A percentile compares a stretch with the other conserved stretches of the same genome.
Conservation (phyloP, 2,797 vertebrate genomes). For the Gallinago nigripennis region DNA sequence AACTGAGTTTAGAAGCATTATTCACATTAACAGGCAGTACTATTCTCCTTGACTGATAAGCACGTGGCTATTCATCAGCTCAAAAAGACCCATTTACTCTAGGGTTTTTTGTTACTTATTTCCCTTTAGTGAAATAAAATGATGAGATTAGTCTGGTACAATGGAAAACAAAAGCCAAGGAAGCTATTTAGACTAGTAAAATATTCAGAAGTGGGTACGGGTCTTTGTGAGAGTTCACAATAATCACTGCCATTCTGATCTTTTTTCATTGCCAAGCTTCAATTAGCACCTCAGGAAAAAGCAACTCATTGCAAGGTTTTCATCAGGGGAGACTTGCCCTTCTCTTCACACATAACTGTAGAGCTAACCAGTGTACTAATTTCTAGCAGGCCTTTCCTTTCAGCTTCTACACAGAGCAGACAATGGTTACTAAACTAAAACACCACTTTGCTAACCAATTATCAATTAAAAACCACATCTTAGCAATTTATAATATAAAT, state of each 20-base stretch:
- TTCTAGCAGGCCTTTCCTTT: not conserved
- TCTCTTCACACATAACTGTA: not conserved
- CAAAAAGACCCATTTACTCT: not conserved
- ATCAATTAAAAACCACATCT: not conserved
- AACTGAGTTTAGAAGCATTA: not conserved
- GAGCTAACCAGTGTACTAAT: not conserved
- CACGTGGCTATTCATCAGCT: not conserved
- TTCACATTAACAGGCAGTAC: not conserved
- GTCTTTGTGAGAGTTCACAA: not conserved
- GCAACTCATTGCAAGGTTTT: not conserved
- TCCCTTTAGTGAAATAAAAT: not conserved
- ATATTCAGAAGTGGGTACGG: not conserved
- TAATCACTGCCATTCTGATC: not conserved
- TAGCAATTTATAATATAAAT: not conserved
- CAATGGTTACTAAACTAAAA: not conserved
- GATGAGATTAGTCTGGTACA: not conserved
- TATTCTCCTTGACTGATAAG: not conserved
- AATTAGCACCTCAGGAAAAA: not conserved
- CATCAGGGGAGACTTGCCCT: not conserved
- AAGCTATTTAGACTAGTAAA: not conserved
- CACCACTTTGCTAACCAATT: not conserved
- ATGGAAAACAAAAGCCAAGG: not conserved
- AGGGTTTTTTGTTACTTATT: not conserved
- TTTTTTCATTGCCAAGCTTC: not conserved
- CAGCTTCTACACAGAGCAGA: not conserved